Base-by-base conservation (phyloP, 1,140 invertebrate genomes). In the Eriosoma lanigerum region DNA sequence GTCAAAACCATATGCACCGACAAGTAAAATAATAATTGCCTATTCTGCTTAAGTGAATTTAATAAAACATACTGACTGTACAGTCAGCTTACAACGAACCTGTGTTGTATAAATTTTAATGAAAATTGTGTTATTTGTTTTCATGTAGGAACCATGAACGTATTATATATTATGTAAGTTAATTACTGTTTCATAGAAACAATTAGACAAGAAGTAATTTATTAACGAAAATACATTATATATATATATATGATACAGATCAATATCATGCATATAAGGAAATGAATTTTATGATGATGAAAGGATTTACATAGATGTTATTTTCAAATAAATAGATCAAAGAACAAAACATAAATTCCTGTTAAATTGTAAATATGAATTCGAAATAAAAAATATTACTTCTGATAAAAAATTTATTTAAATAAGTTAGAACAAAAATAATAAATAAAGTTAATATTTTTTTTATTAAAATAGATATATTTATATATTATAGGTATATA, bases 191-290 rank as follows among this genome's bases (percentile, higher is more conserved):
- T 6, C 19, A 72, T 38, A 72, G 52, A 75, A 15, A 75, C 52
- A 75, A n/a, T n/a, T n/a, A 24, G 52, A 75, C 72, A 58, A 75
- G 58, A 72, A 24, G 72, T 58, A 58, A 75, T 75, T 75, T 75
- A 38, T 29, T 75, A 58, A 6, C 5, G 58, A 38, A 75, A 54
- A 58, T n/a, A 56, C 32, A 38, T 4, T 38, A 38, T 38, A 38
- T 38, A 38, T 38, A 38, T 38, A 38, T 38, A 38, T 38, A 38
- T 38, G n/a, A n/a, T n/a, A n/a, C n/a, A n/a, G n/a, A n/a, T 32
- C 12, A 2, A 1, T 46, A 17, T 12, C 52, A 38, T 75, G 52
- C n/a, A 17, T 44, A 58, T n/a, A 29, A 10, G 32, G n/a, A 9
- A 10, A 54, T n/a, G 15, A 29, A 38, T 58, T 73, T 73, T 73